Evolutionary conservation across 2,113 vertebrate genomes (phyloP).

Genomic region (Malurus melanocephalus): DNA sequence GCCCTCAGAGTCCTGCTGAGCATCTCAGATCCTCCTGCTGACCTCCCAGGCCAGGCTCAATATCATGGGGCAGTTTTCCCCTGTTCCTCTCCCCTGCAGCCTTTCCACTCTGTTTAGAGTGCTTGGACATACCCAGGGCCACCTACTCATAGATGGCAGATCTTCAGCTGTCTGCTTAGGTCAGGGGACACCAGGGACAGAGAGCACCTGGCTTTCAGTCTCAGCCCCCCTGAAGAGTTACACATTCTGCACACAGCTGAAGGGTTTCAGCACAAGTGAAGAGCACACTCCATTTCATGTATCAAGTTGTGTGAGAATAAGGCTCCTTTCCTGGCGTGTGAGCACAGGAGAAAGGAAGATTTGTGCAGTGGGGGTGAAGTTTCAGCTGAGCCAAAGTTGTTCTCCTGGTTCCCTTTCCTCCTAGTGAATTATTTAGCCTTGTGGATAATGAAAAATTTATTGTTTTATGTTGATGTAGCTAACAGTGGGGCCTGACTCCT

Average conservation of each 20-base stretch:
- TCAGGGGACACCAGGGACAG: not conserved
- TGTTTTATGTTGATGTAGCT: not conserved
- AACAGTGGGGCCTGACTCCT: not conserved
- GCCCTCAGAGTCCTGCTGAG: not conserved
- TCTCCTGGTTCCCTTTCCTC: not conserved
- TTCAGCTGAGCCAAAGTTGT: not conserved
- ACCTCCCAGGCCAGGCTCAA: not conserved
- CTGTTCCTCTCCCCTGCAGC: not conserved
- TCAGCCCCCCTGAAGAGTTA: not conserved
- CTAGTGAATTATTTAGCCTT: not conserved
- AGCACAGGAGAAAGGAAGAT: not conserved
- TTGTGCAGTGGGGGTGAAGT: not conserved
- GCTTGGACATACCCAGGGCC: not conserved
- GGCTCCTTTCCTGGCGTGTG: not conserved
- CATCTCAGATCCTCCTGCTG: rapidly evolving
- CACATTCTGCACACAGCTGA: not conserved
- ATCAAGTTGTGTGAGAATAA: not conserved
- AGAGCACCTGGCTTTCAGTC: not conserved
- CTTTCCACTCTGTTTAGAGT: not conserved
- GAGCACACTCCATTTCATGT: not conserved
- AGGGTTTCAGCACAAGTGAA: not conserved
- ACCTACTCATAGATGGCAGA: rapidly evolving
- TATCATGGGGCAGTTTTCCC: not conserved
- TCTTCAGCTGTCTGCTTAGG: not conserved
- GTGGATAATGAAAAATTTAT: not conserved